These are phyloP conservation scores for Melanocharis versteri DNA, from an alignment of 2,113 vertebrate species.

Conservation along the genomic window DNA sequence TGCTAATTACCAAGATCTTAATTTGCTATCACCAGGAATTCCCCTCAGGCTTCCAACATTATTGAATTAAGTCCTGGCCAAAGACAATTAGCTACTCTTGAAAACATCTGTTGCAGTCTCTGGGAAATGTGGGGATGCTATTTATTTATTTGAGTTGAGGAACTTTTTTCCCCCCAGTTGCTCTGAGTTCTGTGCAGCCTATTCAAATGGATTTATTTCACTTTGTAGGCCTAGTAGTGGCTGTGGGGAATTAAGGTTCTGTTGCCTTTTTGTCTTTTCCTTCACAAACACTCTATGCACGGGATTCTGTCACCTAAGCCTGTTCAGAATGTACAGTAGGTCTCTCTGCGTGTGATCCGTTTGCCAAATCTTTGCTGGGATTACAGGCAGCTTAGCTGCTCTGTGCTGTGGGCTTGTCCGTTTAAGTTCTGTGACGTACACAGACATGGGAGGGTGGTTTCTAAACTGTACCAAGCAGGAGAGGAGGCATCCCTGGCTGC, in stretches of 20 bases:
- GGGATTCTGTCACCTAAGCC: neutral
- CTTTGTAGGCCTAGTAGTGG: neutral
- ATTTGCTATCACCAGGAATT: conserved; percentile 18
- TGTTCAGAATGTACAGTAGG: neutral
- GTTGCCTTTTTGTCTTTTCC: neutral
- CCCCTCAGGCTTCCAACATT: neutral
- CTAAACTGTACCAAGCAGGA: neutral
- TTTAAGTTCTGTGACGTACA: neutral
- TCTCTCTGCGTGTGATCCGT: neutral
- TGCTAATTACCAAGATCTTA: conserved; percentile 52
- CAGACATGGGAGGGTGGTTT: neutral
- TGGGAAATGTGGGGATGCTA: neutral
- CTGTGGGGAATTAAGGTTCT: neutral
- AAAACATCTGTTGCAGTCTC: neutral
- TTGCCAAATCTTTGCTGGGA: neutral
- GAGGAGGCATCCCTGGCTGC: neutral
- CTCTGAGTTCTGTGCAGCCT: neutral
- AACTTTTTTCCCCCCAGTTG: neutral
- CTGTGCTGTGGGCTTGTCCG: neutral
- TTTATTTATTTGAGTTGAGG: neutral
- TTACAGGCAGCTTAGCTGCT: neutral
- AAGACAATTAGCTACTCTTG: conserved; percentile 20
- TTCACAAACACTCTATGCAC: neutral
- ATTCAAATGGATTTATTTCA: neutral
- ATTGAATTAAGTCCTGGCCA: conserved; percentile 31